Base-by-base conservation (phyloP, 2,888 invertebrate species). In the Hypena proboscidalis region DNA sequence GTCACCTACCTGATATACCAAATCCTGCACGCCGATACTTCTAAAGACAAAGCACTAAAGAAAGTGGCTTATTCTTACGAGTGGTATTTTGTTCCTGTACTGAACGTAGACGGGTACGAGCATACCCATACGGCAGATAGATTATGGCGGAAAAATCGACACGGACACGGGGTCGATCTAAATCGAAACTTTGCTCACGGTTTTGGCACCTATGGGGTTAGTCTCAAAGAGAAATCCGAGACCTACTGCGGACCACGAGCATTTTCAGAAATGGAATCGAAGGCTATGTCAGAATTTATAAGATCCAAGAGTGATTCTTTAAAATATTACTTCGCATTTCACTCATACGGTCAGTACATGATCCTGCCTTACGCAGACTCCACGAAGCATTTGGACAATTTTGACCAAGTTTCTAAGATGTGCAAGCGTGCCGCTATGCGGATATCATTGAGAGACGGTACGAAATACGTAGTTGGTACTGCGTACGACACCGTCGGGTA, bases 301-400 rank as follows among this genome's bases (percentile, higher is more conserved):
- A 58, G 39, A 0, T 58, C 58, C 0, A 76, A 85, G 1, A 64
- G 74, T 27, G 56, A 73, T 0, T 62, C 80, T 3, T 58, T 92
- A 2, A 79, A 77, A 10, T 87, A 92, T 31, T 94, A 94, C 61
- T 34, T 95, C 0, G 85, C 92, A 0, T 92, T 94, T 45, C 95
- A 95, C 67, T 92, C 94, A 0, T 95, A 93, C 52, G 93, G 94
- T 0, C 94, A 95, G 58, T 87, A 77, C 17, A 74, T 94, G 42
- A 84, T 94, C 0, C 76, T 93, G 31, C 94, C 94, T 0, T 93
- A 92, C 53, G 92, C 93, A 0, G 74, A 90, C 36, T 49, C 62
- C 0, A 74, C 57, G 0, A 56, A 54, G 1, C 82, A 85, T 27
- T 21, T 65, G 0, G 78, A 70, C 0, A 93, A 93, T 56, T 92